phyloP scores from a whole-genome alignment of 1,140 invertebrate genomes.

The Saccostrea echinata region DNA sequence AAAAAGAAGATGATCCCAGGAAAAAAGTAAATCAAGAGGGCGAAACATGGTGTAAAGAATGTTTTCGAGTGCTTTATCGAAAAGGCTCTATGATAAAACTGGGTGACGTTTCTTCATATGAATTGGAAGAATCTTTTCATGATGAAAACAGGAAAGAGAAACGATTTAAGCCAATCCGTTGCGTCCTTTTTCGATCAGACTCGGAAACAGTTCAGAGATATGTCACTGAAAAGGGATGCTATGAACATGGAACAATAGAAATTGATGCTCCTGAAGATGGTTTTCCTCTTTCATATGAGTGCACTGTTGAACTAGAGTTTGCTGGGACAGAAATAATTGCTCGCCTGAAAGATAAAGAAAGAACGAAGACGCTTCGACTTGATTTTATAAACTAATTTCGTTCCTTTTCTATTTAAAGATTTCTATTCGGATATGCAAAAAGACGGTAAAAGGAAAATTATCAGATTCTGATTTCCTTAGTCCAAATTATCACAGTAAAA shows the following conservation, averaged over 20 bases:
- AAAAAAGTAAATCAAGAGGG: background rate
- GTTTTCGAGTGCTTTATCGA: conserved; percentile 14
- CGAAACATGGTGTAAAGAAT: background rate
- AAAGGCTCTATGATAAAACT: background rate
- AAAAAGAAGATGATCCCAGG: background rate
- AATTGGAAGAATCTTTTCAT: background rate
- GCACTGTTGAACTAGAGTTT: conserved; percentile 16
- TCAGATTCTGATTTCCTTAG: no score
- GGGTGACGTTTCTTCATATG: background rate
- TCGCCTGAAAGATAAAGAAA: background rate
- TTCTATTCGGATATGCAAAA: no score
- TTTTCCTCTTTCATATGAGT: background rate
- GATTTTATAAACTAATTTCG: background rate
- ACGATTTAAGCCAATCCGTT: background rate
- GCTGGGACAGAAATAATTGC: conserved; percentile 33
- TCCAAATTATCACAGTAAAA: no score
- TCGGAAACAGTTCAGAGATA: background rate
- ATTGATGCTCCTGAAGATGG: conserved; percentile 7
- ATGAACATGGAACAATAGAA: background rate
- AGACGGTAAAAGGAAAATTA: no score
- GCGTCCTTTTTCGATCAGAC: background rate
- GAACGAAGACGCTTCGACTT: background rate
- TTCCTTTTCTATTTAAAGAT: no score
- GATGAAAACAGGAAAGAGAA: background rate
- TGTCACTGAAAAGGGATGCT: conserved; percentile 8